Evolutionary conservation across 2,113 vertebrate genomes (phyloP).

Genomic region (Sylvietta virens): DNA sequence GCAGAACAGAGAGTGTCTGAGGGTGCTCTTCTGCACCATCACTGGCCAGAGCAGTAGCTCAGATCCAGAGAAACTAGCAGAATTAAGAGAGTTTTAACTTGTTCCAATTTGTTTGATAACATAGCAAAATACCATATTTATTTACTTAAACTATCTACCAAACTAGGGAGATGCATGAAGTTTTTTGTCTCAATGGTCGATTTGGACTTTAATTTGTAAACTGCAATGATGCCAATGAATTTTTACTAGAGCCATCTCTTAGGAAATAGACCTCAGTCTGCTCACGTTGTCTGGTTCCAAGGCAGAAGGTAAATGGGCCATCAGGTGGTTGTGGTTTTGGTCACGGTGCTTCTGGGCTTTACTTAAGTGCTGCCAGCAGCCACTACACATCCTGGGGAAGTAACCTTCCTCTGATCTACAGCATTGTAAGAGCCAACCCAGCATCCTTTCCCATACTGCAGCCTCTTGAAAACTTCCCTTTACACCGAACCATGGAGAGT

Average conservation of each 20-base stretch:
- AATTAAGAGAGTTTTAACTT: background rate
- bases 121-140: background rate
- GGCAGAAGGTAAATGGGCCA: background rate
- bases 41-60: background rate
- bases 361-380: background rate
- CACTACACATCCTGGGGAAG: background rate
- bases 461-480: background rate
- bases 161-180: background rate
- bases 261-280: background rate
- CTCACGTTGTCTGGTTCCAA: background rate
- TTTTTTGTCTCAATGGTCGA: background rate
- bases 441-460: background rate
- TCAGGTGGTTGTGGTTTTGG: background rate
- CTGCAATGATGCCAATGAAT: background rate
- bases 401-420: background rate
- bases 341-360: background rate
- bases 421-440: background rate
- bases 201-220: background rate
- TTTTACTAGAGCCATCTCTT: background rate
- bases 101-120: background rate
- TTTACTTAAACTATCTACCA: background rate
- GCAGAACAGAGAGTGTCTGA: background rate
- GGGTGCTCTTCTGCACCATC: background rate
- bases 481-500: rapidly evolving
- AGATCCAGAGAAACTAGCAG: background rate